Evolutionary conservation across 2,888 invertebrate genomes (phyloP), one percentile per base, ranked within the genome.

Genomic region (Lochmaea crataegi): DNA sequence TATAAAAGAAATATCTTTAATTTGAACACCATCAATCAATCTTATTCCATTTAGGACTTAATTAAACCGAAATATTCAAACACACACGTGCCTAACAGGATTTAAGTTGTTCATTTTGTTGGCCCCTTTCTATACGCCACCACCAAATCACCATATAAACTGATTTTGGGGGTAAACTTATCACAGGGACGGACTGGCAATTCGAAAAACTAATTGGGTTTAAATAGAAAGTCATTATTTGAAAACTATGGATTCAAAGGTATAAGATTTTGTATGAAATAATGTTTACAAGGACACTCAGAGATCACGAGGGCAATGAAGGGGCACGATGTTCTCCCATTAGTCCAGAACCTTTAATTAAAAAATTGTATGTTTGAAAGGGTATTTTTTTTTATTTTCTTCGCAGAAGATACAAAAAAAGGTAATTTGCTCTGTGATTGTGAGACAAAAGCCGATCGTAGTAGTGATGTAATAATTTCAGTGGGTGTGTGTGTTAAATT

Each of bases 71-170:
- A 65, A 70, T 70, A 70, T 70, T 70, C 70, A 64, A 53, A 70
- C 64, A 45, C 16, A 57, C 78, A 78, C 78, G 78, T 78, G 78
- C 75, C 76, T 72, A 74, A 68, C 60, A 73, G 71, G 70, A 75
- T 75, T 78, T 74, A 75, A 75, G 72, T 72, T 72, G 72, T 75
- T 75, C 74, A 71, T 71, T 73, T 73, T 74, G 67, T 73, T 42
- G 65, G 63, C 57, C 68, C 56, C 53, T 22, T 38, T 60, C 14
- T 63, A 63, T 18, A 18, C n/a, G 14, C 58, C 18, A 63, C 61
- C 16, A 42, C 61, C 41, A 63, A 63, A 63, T 63, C 61, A 63
- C 61, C 61, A 18, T 18, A 9, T 42, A 63, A 63, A 63, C 61
- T 42, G 61, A 63, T 63, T 38, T 42, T 5, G 42, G 61, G 41